Base-by-base conservation (phyloP, 2,888 invertebrate species). In the Thera britannica region DNA sequence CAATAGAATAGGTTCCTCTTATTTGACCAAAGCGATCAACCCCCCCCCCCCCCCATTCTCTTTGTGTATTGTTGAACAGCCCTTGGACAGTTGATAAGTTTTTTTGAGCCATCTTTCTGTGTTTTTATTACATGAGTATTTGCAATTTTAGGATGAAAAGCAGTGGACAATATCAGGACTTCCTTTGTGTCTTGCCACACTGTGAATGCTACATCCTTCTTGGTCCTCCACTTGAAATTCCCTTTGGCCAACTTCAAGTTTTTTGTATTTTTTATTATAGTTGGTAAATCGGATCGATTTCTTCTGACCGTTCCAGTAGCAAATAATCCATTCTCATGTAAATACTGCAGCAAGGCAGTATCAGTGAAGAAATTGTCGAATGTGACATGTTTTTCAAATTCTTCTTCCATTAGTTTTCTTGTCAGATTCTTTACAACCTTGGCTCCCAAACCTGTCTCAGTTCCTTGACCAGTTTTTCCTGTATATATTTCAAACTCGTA, bases 401-500 rank as follows among this genome's bases (percentile, higher is more conserved):
- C 48, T n/a, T 11, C n/a, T 48, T n/a, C 48, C 11, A 11, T 48
- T n/a, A 48, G n/a, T 48, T 48, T 48, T 48, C n/a, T n/a, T 11
- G 48, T 48, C 11, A 48, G n/a, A 9, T 48, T 48, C 48, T 9
- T 48, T 9, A 48, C 48, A 3, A 11, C 48, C 11, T 48, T 48
- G 9, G 11, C 48, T 48, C 48, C 48, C n/a, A 48, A 48, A 48
- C n/a, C n/a, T 9, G 9, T n/a, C n/a, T 48, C 48, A 11, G n/a
- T n/a, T 48, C 48, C n/a, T 9, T 48, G 11, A 48, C 48, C 48
- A 48, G 1, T n/a, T 48, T 48, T 48, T 48, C 48, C 48, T 9
- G 48, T 48, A 48, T 48, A 48, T 48, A 48, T 48, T n/a, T 48
- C 48, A 48, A 48, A 11, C 11, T 48, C 48, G 48, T 48, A 48